Evolutionary conservation across 35 echinoderm and acorn worm genomes (phyloP), one percentile per base, ranked within the genome.

Genomic region (Apostichopus californicus): DNA sequence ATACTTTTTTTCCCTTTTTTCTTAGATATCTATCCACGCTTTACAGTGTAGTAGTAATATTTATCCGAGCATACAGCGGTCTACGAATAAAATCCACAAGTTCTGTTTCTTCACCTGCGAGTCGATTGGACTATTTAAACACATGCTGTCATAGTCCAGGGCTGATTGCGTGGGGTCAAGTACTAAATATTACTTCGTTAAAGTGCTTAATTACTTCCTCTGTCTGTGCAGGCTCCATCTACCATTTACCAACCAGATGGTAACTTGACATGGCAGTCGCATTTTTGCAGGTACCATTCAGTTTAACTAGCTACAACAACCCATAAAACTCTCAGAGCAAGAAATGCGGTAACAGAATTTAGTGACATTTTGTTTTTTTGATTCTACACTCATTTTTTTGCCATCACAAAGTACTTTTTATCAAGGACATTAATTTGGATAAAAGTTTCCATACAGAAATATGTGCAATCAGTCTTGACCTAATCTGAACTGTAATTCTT

Each of bases 281-380:
- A 75, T 75, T 75, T 75, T 20, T 75, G 71, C 71, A 75, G 71
- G 71, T 75, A 75, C 71, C 71, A 13, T 75, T n/a, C 71, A 61
- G 8, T 61, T 61, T 61, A 61, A 61, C 34, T 46, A 46, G 34
- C 34, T 46, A 46, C 34, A 46, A 28, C 26, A 28, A 28, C 26
- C 26, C 0, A 28, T 0, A 46, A 46, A 46, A 46, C 34, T 46
- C 34, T 46, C 34, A 46, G 34, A 46, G 34, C 34, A 46, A 46
- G 34, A 46, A 46, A 46, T 46, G 34, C 34, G 1, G 34, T 2
- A 46, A 46, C 34, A 46, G 34, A 46, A 46, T 46, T 46, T 46
- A 46, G 34, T 46, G 34, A 46, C 1, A 46, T 46, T 46, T 46
- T 46, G 3, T 46, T 46, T 46, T 46, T 46, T 46, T 46, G 26